Percentiles rank a stretch among this genome's conserved stretches.
These are phyloP conservation scores for Poliocrania exsul DNA, from an alignment of 2,797 vertebrate genomes.

Conservation along the genomic window DNA sequence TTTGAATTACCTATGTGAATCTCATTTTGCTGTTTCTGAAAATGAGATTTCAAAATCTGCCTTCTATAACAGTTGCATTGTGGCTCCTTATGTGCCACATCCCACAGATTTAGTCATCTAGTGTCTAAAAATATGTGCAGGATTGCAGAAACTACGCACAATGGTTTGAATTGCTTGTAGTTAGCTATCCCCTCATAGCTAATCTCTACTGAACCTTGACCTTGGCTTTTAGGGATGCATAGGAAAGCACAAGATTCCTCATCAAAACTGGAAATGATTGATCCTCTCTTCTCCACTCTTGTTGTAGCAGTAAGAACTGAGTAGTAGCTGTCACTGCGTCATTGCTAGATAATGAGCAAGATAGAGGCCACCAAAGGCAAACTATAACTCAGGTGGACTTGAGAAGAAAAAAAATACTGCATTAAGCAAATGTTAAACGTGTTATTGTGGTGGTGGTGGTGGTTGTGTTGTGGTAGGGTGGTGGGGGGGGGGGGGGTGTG, in stretches of 20 bases:
- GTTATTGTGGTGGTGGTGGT: too few relatives aligned
- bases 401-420: neutral
- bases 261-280: neutral
- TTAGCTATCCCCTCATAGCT: neutral
- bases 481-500: too few relatives aligned
- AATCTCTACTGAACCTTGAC: neutral
- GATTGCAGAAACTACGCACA: neutral
- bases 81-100: neutral
- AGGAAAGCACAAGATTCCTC: neutral
- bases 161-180: neutral
- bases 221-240: neutral
- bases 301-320: neutral
- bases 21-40: neutral
- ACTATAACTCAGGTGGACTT: neutral
- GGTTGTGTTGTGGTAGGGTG: too few relatives aligned
- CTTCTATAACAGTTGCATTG: neutral
- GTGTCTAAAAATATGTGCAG: slow-evolving; percentile 9
- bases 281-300: neutral
- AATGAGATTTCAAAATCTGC: neutral
- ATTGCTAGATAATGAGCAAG: neutral
- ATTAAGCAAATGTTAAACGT: neutral
- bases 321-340: neutral
- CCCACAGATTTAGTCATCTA: slow-evolving; percentile 48
- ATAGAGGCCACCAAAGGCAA: neutral
- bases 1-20: neutral